Evolutionary conservation across 2,888 invertebrate species (phyloP).

Genomic region (Lordiphosa andalusiaca): DNA sequence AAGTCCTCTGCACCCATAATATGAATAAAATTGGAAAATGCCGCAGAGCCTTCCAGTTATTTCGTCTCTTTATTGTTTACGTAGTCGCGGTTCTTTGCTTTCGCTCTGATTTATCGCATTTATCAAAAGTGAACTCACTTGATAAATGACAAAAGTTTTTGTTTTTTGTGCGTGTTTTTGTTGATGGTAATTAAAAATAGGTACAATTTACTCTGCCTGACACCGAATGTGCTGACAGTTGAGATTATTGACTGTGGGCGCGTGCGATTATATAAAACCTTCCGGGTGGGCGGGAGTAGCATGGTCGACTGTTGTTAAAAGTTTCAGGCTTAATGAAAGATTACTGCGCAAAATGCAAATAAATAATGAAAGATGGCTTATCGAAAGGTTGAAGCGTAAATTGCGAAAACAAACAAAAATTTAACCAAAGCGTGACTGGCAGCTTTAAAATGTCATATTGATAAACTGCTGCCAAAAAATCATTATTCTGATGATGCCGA

Average conservation of each 20-base stretch:
- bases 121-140: constrained; percentile 39
- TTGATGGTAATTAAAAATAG: constrained; percentile 65
- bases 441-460: too few relatives aligned
- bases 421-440: too few relatives aligned
- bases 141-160: constrained; percentile 66
- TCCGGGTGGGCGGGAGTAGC: neutral
- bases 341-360: constrained; percentile 38
- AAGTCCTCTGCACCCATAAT: too few relatives aligned
- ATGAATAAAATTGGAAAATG: neutral
- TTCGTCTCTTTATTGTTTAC: constrained; percentile 51
- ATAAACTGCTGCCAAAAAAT: too few relatives aligned
- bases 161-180: constrained; percentile 34
- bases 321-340: constrained; percentile 43
- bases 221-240: constrained; percentile 45
- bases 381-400: constrained; percentile 25
- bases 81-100: constrained; percentile 24
- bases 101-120: constrained; percentile 64
- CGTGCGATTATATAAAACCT: constrained; percentile 20
- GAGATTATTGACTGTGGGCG: constrained; percentile 42
- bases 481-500: too few relatives aligned
- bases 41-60: neutral
- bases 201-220: constrained; percentile 33
- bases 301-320: constrained; percentile 39
- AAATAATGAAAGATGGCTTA: constrained; percentile 38
- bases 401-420: too few relatives aligned